These are phyloP conservation scores for Tapirus indicus DNA, from an alignment of 2,797 vertebrate genomes.

Conservation along the genomic window DNA sequence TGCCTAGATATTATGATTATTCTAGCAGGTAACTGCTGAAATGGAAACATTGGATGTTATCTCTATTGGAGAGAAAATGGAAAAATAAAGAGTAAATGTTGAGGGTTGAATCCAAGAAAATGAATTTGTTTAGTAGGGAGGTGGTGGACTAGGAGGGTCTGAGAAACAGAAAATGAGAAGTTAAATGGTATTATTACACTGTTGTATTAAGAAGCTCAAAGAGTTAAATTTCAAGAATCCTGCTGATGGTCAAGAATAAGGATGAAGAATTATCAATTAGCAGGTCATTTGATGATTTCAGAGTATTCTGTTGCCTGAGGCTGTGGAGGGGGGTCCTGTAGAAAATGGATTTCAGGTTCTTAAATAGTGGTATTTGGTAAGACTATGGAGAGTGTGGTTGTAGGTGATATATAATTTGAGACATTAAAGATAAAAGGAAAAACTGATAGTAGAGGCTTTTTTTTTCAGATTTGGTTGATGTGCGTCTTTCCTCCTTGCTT, in stretches of 20 bases:
- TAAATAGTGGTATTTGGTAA: neutral
- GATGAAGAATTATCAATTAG: neutral
- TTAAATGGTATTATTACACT: neutral
- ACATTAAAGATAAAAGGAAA: neutral
- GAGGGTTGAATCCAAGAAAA: neutral
- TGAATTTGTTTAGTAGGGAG: neutral
- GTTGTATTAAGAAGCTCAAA: neutral
- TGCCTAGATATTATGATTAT: neutral
- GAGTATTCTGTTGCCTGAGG: neutral
- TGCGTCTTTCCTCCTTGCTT: neutral
- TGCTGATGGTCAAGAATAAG: neutral
- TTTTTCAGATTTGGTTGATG: neutral
- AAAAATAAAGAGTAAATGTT: neutral
- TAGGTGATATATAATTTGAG: neutral
- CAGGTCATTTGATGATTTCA: neutral
- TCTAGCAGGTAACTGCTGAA: neutral
- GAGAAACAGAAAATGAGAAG: neutral
- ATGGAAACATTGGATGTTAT: neutral
- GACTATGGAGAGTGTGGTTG: neutral
- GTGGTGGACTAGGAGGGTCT: too few species aligned
- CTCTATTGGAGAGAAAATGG: neutral
- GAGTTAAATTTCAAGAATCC: neutral
- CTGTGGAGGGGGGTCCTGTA: fast-evolving
- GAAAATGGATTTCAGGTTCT: neutral
- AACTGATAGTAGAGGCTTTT: neutral